Base-by-base conservation (phyloP, 2,113 vertebrate genomes). In the Chionis minor region DNA sequence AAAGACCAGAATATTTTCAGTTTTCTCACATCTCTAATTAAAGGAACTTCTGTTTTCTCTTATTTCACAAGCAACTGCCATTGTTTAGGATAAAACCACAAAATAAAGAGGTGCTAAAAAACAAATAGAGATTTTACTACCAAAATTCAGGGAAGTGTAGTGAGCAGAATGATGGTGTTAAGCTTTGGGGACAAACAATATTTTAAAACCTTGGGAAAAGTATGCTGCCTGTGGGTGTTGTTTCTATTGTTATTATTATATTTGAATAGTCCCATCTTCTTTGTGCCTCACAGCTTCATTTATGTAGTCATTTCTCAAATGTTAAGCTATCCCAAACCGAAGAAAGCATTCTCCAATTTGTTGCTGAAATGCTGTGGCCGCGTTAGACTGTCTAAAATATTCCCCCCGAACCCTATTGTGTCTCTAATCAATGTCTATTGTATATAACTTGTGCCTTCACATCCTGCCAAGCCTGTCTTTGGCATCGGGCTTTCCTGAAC, bases 401-500 rank as follows among this genome's bases (percentile, higher is more conserved):
- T 23, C 3, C 21, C 56, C 83, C 62, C 27, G 40, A 47, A 73
- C 70, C 20, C 15, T 23, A 26, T 5, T 27, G 58, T 47, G 7
- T 61, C 18, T 72, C 44, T 96, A 56, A 92, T 96, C 70, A 94
- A 82, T 72, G 89, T 61, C 88, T 87, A n/a, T 80, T 59, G 27
- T 56, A 49, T 44, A 27, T 52, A 75, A 61, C 79, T 95, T 74
- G 83, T 80, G 9, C 32, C 78, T 89, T 51, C n/a, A 15, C 21
- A 56, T 47, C 71, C 70, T 90, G 49, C n/a, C 79, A 56, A 95
- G 92, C 66, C 62, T 79, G 42, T 59, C 91, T 89, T 85, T 81
- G 79, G 87, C 95, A 94, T 90, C 58, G 55, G 69, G 74, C 52
- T 97, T 81, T 95, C 95, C 88, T 72, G 74, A 95, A 75, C 70